Percentiles rank a stretch among this genome's conserved stretches.
Conservation (phyloP, 1,140 invertebrate genomes). For the Tenebrio molitor region DNA sequence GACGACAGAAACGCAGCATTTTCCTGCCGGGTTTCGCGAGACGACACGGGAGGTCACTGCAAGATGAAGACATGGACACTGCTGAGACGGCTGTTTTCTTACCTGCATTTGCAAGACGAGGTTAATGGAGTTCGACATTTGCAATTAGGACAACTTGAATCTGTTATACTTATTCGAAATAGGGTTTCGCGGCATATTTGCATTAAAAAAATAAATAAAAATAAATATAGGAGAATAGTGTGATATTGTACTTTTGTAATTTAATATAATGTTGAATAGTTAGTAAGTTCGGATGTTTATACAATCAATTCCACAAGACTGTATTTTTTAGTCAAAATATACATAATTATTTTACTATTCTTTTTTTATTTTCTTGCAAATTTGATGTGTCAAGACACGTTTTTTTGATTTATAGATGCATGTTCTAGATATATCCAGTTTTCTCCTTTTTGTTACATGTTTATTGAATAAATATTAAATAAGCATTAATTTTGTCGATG, state of each 20-base stretch:
- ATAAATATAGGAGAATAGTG: not conserved
- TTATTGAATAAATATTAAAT: no score
- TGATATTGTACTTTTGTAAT: slow-evolving; percentile 3
- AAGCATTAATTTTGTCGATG: no score
- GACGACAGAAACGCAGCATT: not conserved
- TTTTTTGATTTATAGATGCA: no score
- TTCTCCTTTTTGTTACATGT: no score
- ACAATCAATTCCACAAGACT: slow-evolving; percentile 1
- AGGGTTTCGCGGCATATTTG: not conserved
- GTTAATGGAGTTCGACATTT: not conserved
- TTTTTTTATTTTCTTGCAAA: not conserved
- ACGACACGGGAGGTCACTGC: slow-evolving; percentile 1
- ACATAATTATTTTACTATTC: not conserved
- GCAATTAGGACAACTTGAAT: not conserved
- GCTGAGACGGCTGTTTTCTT: slow-evolving; percentile 13
- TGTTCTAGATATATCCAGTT: no score
- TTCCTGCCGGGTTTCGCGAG: slow-evolving; percentile 14
- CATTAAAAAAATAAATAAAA: slow-evolving; percentile 3
- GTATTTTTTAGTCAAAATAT: slow-evolving; percentile 29
- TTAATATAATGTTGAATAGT: not conserved
- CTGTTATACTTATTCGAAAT: not conserved
- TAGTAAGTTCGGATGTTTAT: not conserved
- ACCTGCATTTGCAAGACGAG: not conserved
- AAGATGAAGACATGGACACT: slow-evolving; percentile 15
- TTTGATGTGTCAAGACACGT: not conserved